These are phyloP conservation scores for Telmatochromis sp. DNA, from an alignment of 2,113 vertebrate genomes.

Conservation along the genomic window DNA sequence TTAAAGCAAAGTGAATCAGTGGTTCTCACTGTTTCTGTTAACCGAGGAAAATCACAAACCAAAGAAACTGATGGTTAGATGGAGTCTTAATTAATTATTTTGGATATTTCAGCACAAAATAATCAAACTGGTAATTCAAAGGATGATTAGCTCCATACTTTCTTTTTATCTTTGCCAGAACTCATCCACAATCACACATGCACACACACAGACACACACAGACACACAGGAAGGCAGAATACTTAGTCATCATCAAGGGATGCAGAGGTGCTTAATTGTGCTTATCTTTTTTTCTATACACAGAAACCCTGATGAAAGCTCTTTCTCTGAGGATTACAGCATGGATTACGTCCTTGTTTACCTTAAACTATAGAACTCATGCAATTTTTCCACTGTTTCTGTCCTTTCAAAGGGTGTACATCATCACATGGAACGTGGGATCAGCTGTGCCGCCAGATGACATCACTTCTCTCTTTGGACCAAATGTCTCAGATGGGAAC, in stretches of 20 bases:
- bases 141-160: not conserved
- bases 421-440: constrained; percentile 96
- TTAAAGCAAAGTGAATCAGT: not conserved
- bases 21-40: not conserved
- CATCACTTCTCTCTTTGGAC: constrained; percentile 85
- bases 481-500: constrained; percentile 74
- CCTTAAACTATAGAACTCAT: not conserved
- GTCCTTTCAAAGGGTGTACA: constrained; percentile 77
- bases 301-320: not conserved
- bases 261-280: constrained; percentile 27
- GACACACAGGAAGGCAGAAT: not conserved
- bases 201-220: not conserved
- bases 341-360: constrained; percentile 9
- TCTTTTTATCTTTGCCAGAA: not conserved
- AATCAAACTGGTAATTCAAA: not conserved
- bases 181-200: not conserved
- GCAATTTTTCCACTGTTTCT: not conserved
- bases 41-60: not conserved
- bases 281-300: not conserved
- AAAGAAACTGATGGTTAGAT: not conserved
- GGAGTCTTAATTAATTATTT: not conserved
- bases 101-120: not conserved
- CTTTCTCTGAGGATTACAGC: constrained; percentile 20
- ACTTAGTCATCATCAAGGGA: constrained; percentile 30
- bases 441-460: constrained; percentile 89